phyloP scores from a whole-genome alignment of 2,797 vertebrate species.

The Fratercula arctica region DNA sequence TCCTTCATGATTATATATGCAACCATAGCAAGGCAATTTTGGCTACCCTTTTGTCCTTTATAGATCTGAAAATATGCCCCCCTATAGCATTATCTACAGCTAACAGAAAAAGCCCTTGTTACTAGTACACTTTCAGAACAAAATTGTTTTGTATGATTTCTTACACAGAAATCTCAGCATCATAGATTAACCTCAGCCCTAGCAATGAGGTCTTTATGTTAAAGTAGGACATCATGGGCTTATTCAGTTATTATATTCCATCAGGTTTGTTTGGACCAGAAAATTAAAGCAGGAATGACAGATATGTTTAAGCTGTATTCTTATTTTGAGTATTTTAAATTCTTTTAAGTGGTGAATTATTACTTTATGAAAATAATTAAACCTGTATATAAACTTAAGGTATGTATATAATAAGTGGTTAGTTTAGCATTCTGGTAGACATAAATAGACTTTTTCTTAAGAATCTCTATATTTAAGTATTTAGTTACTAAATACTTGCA shows the following conservation, averaged over 20 bases:
- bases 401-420: neutral
- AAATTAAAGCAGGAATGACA: constrained; percentile 23
- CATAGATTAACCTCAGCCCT: constrained; percentile 54
- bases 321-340: neutral
- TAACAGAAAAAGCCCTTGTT: neutral
- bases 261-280: constrained; percentile 35
- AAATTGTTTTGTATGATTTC: constrained; percentile 3
- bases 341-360: neutral
- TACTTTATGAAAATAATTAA: neutral
- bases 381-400: neutral
- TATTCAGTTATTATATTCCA: constrained; percentile 54
- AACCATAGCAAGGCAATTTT: neutral
- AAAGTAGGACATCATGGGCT: constrained; percentile 62
- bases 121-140: neutral
- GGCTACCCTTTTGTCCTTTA: neutral
- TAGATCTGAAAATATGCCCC: neutral
- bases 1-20: neutral
- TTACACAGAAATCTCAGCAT: constrained; percentile 14
- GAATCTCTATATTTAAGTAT: neutral
- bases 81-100: neutral
- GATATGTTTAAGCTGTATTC: neutral
- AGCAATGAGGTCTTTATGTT: constrained; percentile 43
- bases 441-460: neutral
- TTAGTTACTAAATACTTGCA: neutral
- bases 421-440: neutral